A percentile compares a stretch with the other conserved stretches of the same genome.
Conservation (phyloP, 2,797 vertebrate species). For the Pangasius krempfi region DNA sequence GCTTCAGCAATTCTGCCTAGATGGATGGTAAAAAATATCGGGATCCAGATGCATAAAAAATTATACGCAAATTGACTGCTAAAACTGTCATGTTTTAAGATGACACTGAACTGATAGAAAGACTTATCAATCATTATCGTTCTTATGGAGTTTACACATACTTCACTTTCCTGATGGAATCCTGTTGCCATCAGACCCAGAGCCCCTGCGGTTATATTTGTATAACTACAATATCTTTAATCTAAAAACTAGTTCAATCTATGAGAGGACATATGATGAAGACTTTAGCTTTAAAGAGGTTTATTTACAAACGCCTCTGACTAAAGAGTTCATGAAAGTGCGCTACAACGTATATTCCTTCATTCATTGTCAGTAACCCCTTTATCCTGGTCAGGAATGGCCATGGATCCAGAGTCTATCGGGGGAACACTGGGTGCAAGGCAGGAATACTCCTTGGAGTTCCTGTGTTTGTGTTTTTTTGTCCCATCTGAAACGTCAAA, state of each 20-base stretch:
- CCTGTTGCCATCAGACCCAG: not conserved
- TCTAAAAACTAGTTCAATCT: not conserved
- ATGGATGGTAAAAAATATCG: not conserved
- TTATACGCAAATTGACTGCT: not conserved
- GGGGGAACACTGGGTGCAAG: not conserved
- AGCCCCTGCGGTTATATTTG: not conserved
- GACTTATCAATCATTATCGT: not conserved
- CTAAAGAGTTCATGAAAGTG: not conserved
- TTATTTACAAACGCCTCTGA: not conserved
- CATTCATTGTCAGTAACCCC: not conserved
- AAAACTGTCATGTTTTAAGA: not conserved
- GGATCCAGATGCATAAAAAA: not conserved
- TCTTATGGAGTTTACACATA: too few species aligned
- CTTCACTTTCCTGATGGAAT: not conserved
- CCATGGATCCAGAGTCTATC: not conserved
- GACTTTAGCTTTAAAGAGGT: not conserved
- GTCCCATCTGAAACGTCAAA: not conserved
- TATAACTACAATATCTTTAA: not conserved
- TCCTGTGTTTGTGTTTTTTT: not conserved
- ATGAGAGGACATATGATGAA: not conserved
- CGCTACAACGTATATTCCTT: not conserved
- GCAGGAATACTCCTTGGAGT: not conserved
- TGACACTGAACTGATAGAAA: not conserved
- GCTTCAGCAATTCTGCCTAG: not conserved
- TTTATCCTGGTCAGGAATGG: not conserved